Conservation (phyloP, 2,888 invertebrate species). For the Fragum fragum region DNA sequence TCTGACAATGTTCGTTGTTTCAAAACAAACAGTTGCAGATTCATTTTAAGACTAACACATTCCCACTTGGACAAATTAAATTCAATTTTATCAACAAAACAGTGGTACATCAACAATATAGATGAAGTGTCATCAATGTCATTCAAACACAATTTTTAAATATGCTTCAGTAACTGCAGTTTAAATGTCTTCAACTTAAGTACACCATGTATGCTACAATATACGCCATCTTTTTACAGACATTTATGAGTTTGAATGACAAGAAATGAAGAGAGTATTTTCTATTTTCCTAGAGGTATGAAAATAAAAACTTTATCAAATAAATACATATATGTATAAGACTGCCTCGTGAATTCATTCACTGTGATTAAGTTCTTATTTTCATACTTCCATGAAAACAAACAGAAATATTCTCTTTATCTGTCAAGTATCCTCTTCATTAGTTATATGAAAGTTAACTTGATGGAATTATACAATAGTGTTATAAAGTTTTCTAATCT, state of each 20-base stretch:
- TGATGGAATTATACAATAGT: constrained; percentile 3
- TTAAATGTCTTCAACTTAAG: neutral
- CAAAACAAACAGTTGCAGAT: neutral
- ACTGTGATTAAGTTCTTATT: neutral
- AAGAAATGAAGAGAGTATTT: constrained; percentile 6
- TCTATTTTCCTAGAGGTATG: neutral
- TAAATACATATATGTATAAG: neutral
- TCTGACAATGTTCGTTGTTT: neutral
- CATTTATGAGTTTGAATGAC: constrained; percentile 6
- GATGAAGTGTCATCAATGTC: neutral
- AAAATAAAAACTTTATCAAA: neutral
- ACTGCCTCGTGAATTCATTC: neutral
- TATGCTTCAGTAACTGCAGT: constrained; percentile 6
- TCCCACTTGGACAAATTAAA: neutral
- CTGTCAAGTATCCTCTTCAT: neutral
- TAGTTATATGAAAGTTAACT: neutral
- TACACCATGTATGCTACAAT: neutral
- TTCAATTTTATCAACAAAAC: neutral
- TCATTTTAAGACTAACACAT: constrained; percentile 1
- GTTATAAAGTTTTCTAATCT: neutral
- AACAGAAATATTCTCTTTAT: neutral
- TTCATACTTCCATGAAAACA: constrained; percentile 6
- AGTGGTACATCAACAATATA: constrained; percentile 2
- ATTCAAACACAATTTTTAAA: neutral
- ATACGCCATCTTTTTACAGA: neutral